Evolutionary conservation across 2,888 invertebrate species (phyloP), one percentile per base, ranked within the genome.

Genomic region (Amphipoea oculea): DNA sequence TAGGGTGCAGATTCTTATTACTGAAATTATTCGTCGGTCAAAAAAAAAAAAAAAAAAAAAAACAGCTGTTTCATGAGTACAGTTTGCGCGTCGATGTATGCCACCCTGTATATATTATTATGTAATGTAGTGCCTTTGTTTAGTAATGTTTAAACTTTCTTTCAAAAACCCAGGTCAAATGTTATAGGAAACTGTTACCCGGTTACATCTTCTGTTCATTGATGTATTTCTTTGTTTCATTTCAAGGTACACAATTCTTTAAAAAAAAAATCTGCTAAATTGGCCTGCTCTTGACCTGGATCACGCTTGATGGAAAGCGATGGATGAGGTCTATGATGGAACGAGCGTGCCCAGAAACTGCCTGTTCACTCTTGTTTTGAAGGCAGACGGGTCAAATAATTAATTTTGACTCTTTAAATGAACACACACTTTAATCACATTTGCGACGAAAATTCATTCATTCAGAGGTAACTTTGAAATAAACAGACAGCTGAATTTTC

Each of bases 381-480:
- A 9, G 23, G 23, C 57, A 54, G 54, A 54, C 23, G 7, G 23
- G 23, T 17, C 14, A 5, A 60, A 48, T 23, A 0, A 29, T 17
- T 65, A 4, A 51, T 60, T 79, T 20, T 0, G 7, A 42, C 40
- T 14, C 0, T 17, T 48, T 17, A 57, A 57, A 69, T n/a, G 4
- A 81, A 70, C 3, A 42, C 4, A 75, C 54, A 65, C 9, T 40
- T 73, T 51, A 36, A 29, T 2, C 36, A 70, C 62, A 78, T 17
- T 12, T 48, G 45, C n/a, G 12, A 40, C 9, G 6, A 78, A 71
- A 57, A 51, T 62, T 45, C 11, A 81, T 68, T 72, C 40, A 23
- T 82, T 45, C 78, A 71, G 72, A 78, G 36, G 60, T 70, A 54
- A 81, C 29, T 75, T 60, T 54, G 6, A 77, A 77, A 78, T 73